Evolutionary conservation across 2,888 invertebrate species (phyloP).

Genomic region (Habrosyne pyritoides): DNA sequence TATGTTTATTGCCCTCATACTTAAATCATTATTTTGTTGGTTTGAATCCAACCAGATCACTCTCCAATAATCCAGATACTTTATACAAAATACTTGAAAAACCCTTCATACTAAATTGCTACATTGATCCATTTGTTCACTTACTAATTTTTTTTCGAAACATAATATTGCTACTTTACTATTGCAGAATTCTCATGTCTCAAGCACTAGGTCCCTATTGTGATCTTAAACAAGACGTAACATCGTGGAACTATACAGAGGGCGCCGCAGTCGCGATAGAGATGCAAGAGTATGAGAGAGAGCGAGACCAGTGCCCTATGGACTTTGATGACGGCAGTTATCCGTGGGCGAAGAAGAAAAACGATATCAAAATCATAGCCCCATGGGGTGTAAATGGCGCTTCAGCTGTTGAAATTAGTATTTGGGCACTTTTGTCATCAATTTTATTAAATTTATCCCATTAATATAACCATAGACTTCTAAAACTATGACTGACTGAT

Average conservation of each 20-base stretch:
- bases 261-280: constrained; percentile 96
- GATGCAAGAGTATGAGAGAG: constrained; percentile 96
- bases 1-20: constrained; percentile 36
- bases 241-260: constrained; percentile 93
- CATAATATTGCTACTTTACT: constrained; percentile 20
- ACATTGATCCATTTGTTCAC: too few species aligned
- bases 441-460: constrained; percentile 40
- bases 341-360: constrained; percentile 91
- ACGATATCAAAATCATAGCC: constrained; percentile 87
- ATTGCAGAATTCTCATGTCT: constrained; percentile 84
- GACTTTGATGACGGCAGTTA: constrained; percentile 96
- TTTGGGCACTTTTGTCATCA: constrained; percentile 38
- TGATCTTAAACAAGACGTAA: constrained; percentile 94
- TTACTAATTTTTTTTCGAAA: too few species aligned
- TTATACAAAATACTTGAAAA: background rate
- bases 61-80: too few species aligned
- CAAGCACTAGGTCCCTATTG: constrained; percentile 96
- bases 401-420: constrained; percentile 35
- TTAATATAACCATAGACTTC: constrained; percentile 16
- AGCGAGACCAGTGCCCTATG: constrained; percentile 98
- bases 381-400: constrained; percentile 64
- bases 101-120: constrained; percentile 4
- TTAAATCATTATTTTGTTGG: too few species aligned
- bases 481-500: background rate
- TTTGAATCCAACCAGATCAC: too few species aligned